phyloP scores from a whole-genome alignment of 2,113 vertebrate species.

The Diadophis punctatus region DNA sequence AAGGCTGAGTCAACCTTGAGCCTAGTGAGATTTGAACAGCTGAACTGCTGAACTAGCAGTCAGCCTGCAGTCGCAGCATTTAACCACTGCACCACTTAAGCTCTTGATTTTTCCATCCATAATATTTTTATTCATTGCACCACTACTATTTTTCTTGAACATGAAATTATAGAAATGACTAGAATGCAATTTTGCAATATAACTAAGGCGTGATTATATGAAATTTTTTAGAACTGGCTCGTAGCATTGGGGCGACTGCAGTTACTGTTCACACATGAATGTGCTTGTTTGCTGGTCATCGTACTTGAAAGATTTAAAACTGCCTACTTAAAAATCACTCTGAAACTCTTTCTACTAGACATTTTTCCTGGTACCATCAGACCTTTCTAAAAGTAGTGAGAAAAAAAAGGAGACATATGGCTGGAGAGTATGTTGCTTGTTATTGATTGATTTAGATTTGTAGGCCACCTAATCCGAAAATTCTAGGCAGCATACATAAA shows the following conservation, averaged over 20 bases:
- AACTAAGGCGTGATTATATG: background rate
- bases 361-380: background rate
- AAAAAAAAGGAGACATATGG: background rate
- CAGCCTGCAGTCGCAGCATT: too few relatives aligned
- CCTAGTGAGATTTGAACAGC: too few relatives aligned
- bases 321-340: background rate
- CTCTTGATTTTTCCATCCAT: slow-evolving; percentile 1
- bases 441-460: background rate
- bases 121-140: background rate
- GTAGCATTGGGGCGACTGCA: background rate
- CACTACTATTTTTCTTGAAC: background rate
- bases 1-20: too few relatives aligned
- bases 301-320: background rate
- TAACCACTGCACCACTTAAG: too few relatives aligned
- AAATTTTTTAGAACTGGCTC: background rate
- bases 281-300: background rate
- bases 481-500: background rate
- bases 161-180: background rate
- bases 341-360: background rate
- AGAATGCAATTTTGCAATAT: background rate
- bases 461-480: background rate
- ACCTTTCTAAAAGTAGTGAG: background rate
- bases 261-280: background rate
- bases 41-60: too few relatives aligned
- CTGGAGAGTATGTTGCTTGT: background rate